These are phyloP conservation scores for Babylonia areolata DNA, from an alignment of 1,140 invertebrate genomes.

Conservation along the genomic window DNA sequence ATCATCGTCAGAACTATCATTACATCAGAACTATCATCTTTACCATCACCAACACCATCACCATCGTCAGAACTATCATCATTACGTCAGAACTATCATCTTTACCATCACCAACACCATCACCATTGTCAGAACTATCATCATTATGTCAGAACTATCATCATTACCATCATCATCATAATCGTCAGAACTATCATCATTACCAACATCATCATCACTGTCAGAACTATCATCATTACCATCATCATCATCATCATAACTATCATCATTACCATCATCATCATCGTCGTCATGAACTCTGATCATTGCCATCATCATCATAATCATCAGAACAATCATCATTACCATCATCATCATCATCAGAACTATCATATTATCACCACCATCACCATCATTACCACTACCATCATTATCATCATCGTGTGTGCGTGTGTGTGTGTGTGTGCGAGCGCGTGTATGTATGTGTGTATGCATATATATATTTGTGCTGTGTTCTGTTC, in stretches of 20 bases:
- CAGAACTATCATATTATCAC: neutral
- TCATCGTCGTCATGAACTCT: neutral
- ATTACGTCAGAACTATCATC: neutral
- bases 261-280: neutral
- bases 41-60: neutral
- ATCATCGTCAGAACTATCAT: neutral
- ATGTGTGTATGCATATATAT: no score
- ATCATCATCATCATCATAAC: neutral
- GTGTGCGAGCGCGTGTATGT: no score
- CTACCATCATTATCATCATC: neutral
- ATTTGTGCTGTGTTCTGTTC: no score
- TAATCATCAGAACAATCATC: neutral
- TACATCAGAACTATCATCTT: neutral
- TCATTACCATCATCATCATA: no score
- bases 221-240: neutral
- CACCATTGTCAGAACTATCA: neutral
- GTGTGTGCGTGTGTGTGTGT: no score
- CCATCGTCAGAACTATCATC: neutral
- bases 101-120: neutral
- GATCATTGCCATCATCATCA: neutral
- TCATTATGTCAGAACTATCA: neutral
- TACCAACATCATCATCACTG: no score
- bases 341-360: slow-evolving; percentile 16
- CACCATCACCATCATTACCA: neutral
- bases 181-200: no score